Base-by-base conservation (phyloP, 2,888 invertebrate species). In the Halictus ligatus region DNA sequence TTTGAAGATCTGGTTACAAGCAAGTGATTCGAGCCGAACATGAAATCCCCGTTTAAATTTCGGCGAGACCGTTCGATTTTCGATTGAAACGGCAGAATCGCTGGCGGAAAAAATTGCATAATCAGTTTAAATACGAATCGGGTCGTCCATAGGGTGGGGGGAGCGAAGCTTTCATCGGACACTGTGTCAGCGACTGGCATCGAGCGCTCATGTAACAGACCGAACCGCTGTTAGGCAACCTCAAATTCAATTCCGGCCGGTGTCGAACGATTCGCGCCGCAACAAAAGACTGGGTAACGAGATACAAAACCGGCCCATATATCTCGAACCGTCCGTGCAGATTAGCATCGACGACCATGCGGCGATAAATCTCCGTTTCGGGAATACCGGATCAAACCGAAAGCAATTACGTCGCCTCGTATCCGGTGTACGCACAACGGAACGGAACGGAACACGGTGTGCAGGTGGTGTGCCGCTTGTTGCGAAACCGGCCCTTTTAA, bases 301-400 rank as follows among this genome's bases (percentile, higher is more conserved):
- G 84, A 75, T 82, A 84, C 83, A 85, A 82, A 84, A 85, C 54
- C 58, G 46, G 54, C 64, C 80, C 86, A 77, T 84, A 84, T 76
- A 89, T 84, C 83, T 86, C 75, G 67, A 46, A 64, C 58, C 80
- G 83, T 78, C 81, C 88, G 77, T 84, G 88, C 80, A 75, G 86
- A 82, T 85, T 86, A 85, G 81, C 86, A 86, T 90, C 90, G 85
- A 86, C 89, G 84, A 77, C 71, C 85, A 75, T 79, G 43, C 81
- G 74, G 75, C 89, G 82, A 91, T 91, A 89, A 89, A 91, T 91
- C 91, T 89, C 83, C 78, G 91, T 90, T 89, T 90, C 86, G 85
- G 81, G 80, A 79, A 80, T 85, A 86, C 75, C 82, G 85, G 88
- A 91, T 91, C 89, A 91, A 91, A 88, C 83, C 86, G 84, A 90